Base-by-base conservation (phyloP, 2,113 vertebrate genomes). In the Dissostichus mawsoni region DNA sequence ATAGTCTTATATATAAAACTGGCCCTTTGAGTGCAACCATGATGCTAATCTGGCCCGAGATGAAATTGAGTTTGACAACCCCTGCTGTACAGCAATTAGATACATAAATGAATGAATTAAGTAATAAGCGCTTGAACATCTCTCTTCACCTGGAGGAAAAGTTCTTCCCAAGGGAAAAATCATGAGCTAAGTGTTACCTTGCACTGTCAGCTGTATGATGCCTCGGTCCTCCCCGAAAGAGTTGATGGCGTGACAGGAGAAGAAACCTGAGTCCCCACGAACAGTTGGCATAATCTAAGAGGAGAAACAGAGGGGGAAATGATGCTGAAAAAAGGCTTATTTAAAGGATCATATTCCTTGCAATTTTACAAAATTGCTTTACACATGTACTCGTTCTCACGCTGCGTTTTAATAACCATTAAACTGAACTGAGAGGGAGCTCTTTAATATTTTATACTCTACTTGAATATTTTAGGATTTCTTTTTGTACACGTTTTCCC, bases 161-260 rank as follows among this genome's bases (percentile, higher is more conserved):
- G 71, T 18, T 57, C 25, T 48, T 57, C 48, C 5, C 48, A 65
- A 18, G 3, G 16, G 55, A 65, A 82, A 56, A 75, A 44, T 2
- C n/a, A 8, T 23, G 17, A 25, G 44, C 11, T 50, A 51, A 62
- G 65, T 53, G 1, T 90, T 91, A 99, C 98, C 98, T 97, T 99
- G 98, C 81, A 99, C 98, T 18, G 98, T 99, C 82, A 99, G 96
- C 91, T 99, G 98, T 84, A 99, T 99, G 91, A 99, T 98, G 78
- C 98, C 98, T 82, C 98, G 95, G 88, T 99, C 98, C 93, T 99
- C 98, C 53, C 98, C 98, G 0, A 98, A 99, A 4, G 98, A 99
- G 95, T 99, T 99, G 92, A 99, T 99, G 74, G 98, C 98, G 1
- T 99, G 98, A 89, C 98, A 99, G 92, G 98, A 99, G 88, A 99